Evolutionary conservation across 2,797 vertebrate genomes (phyloP).

Genomic region (Urosaurus nigricauda): DNA sequence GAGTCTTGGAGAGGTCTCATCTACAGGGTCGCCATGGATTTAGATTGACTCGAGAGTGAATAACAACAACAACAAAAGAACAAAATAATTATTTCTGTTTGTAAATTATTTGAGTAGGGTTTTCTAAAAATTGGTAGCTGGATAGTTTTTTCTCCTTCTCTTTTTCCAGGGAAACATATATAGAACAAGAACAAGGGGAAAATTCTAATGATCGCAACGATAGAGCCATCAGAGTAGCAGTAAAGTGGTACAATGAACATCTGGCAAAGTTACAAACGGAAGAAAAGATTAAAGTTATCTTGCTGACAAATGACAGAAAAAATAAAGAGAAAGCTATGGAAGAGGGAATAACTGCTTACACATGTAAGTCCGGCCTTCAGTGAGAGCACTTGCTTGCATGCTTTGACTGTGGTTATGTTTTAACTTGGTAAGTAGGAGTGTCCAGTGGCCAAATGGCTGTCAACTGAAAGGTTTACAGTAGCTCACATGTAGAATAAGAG

Average conservation of each 20-base stretch:
- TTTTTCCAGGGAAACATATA: slow-evolving; percentile 88
- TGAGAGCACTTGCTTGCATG: neutral
- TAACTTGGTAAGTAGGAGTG: neutral
- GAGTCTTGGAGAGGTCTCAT: no score
- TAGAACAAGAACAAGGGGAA: slow-evolving; percentile 92
- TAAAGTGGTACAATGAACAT: slow-evolving; percentile 93
- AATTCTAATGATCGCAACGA: slow-evolving; percentile 95
- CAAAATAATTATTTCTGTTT: neutral
- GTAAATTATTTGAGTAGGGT: neutral
- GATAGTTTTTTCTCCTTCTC: neutral
- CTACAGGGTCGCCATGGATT: no score
- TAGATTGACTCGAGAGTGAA: no score
- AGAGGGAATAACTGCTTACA: slow-evolving; percentile 87
- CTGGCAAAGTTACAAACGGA: slow-evolving; percentile 77
- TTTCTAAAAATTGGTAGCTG: neutral
- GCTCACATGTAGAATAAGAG: neutral
- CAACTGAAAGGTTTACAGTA: neutral
- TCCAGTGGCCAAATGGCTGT: neutral
- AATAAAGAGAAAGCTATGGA: slow-evolving; percentile 93
- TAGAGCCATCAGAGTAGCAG: slow-evolving; percentile 91
- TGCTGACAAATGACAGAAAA: slow-evolving; percentile 92
- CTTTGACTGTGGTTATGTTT: neutral
- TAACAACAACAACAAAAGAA: no score
- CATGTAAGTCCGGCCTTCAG: slow-evolving; percentile 81
- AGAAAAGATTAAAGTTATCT: slow-evolving; percentile 83